Evolutionary conservation across 1,140 invertebrate species (phyloP).

Genomic region (Cepaea nemoralis): DNA sequence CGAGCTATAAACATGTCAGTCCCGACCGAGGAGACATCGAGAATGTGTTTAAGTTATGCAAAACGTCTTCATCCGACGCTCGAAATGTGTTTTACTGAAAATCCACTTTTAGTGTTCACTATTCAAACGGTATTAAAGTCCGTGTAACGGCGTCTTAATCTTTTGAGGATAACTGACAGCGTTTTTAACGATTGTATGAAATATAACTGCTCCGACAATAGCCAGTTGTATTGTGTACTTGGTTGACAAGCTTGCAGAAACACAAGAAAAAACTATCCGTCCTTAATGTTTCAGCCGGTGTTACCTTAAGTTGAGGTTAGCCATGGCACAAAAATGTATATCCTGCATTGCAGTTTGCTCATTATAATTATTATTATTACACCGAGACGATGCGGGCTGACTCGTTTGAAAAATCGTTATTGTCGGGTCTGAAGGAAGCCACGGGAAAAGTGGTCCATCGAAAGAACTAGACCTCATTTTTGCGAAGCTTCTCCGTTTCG

Average conservation of each 20-base stretch:
- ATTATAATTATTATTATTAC: constrained; percentile 12
- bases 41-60: neutral
- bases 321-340: neutral
- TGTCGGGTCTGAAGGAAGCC: neutral
- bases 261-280: neutral
- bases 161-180: neutral
- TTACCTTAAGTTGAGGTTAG: neutral
- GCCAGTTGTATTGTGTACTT: too few species aligned
- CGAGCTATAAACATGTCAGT: constrained; percentile 20
- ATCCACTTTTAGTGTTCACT: neutral
- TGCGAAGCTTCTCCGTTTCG: neutral
- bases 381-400: neutral
- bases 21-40: neutral
- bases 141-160: neutral
- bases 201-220: too few species aligned
- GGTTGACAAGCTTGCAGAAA: too few species aligned
- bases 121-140: neutral
- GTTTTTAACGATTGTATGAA: neutral
- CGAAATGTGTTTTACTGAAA: neutral
- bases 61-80: neutral
- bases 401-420: neutral
- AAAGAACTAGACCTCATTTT: neutral
- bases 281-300: neutral
- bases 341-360: neutral
- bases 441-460: neutral